Base-by-base conservation (phyloP, 2,113 vertebrate genomes). In the Balaeniceps rex region DNA sequence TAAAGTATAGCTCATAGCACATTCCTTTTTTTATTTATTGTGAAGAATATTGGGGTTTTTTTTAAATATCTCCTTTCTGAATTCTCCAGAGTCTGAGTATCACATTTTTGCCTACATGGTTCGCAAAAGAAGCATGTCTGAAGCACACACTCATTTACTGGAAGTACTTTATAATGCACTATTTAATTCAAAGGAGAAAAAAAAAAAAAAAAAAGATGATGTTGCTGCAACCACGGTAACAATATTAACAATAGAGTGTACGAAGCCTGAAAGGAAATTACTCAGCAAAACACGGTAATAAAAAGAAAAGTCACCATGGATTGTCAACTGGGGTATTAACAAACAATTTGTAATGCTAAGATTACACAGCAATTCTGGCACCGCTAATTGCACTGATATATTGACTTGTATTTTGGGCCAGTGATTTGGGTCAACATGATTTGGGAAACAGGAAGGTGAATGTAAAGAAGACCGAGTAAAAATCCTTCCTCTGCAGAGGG, bases 241-340 rank as follows among this genome's bases (percentile, higher is more conserved):
- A 81, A 79, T 60, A 91, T 94, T 87, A 95, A 94, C 82, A 95
- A 94, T 15, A 17, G 57, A 78, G 14, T 63, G 33, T 65, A 68
- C 55, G 81, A 90, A 91, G 68, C 34, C 69, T 93, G 90, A 94
- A 94, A 95, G 92, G 88, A 95, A 97, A 94, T 92, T 79, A 84
- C 57, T 93, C 89, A 93, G 93, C 79, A 95, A 93, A 97, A 93
- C 15, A 40, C 1, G 5, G 15, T 82, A 91, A 89, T 93, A 93
- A 95, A 94, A 95, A 89, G 66, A 77, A 82, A 88, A 92, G 42
- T 94, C 76, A 82, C 38, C 79, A 25, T 55, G 64, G 54, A 94
- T 96, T 94, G 81, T 93, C 64, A 94, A 7, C 38, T 47, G 29
- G 28, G 19, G 23, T 93, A 90, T 84, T 88, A 93, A 79, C 11